phyloP scores from a whole-genome alignment of 1,140 invertebrate genomes.

The Caerostris darwini region DNA sequence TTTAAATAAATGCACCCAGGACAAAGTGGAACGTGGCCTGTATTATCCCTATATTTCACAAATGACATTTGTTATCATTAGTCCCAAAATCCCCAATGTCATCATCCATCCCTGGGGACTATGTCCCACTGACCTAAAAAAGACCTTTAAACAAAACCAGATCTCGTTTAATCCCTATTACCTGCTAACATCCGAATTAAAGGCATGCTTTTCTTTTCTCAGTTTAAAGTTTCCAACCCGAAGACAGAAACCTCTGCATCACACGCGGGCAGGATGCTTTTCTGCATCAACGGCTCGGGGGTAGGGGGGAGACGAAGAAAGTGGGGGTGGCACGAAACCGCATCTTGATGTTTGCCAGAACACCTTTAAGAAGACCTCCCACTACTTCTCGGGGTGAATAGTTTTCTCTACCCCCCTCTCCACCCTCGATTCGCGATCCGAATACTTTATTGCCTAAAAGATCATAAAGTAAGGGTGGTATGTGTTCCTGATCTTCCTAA shows the following conservation, averaged over 20 bases:
- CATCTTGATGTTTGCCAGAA: conserved; percentile 51
- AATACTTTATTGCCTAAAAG: conserved; percentile 54
- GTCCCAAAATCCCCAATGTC: too few relatives aligned
- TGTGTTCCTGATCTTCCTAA: not conserved
- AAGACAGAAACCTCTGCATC: not conserved
- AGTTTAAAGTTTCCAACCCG: not conserved
- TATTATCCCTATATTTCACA: too few relatives aligned
- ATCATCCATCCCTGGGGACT: too few relatives aligned
- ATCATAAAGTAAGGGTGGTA: conserved; percentile 41
- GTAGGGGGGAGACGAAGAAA: not conserved
- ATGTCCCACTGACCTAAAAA: too few relatives aligned
- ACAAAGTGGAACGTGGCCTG: too few relatives aligned
- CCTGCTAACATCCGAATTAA: not conserved
- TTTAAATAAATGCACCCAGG: too few relatives aligned
- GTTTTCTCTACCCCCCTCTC: not conserved
- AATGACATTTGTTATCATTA: too few relatives aligned
- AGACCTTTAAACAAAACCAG: not conserved
- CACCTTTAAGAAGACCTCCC: conserved; percentile 55
- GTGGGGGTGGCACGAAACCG: not conserved
- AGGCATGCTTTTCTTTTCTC: not conserved
- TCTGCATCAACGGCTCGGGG: not conserved
- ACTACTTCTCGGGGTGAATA: conserved; percentile 13
- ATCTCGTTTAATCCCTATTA: not conserved
- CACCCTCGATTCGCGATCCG: not conserved
- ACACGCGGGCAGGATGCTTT: not conserved